Conservation (phyloP, 35 echinoderm and acorn worm genomes). For the Amphiura filiformis region DNA sequence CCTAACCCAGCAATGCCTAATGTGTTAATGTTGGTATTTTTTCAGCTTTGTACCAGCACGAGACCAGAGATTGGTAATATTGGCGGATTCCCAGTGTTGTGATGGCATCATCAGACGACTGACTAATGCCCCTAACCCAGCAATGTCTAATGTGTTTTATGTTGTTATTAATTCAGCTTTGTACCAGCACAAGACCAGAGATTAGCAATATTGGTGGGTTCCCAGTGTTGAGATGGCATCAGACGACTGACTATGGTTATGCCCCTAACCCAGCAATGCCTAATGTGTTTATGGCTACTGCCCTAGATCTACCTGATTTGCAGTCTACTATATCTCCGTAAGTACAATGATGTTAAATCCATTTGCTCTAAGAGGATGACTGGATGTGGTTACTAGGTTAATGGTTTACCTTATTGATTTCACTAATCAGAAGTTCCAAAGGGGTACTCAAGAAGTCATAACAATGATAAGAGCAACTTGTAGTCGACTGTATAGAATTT, state of each 20-base stretch:
- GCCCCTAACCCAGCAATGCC: neutral
- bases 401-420: too few species aligned
- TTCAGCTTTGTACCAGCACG: conserved; percentile 64
- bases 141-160: conserved; percentile 83
- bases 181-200: too few species aligned
- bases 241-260: conserved; percentile 75
- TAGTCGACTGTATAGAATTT: too few species aligned
- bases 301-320: conserved; percentile 77
- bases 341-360: too few species aligned
- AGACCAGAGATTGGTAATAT: neutral
- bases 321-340: conserved; percentile 77
- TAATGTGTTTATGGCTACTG: conserved; percentile 30
- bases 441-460: too few species aligned
- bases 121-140: conserved; percentile 72
- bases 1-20: neutral
- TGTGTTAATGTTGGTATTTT: neutral
- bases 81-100: conserved; percentile 13
- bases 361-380: too few species aligned
- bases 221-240: conserved; percentile 68
- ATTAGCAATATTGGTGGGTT: too few species aligned
- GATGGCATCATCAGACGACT: too few species aligned
- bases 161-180: too few species aligned
- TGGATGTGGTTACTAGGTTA: too few species aligned
- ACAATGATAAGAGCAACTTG: too few species aligned
- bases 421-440: too few species aligned